Conservation (phyloP, 2,888 invertebrate genomes). For the Thecocarcelia acutangulata region DNA sequence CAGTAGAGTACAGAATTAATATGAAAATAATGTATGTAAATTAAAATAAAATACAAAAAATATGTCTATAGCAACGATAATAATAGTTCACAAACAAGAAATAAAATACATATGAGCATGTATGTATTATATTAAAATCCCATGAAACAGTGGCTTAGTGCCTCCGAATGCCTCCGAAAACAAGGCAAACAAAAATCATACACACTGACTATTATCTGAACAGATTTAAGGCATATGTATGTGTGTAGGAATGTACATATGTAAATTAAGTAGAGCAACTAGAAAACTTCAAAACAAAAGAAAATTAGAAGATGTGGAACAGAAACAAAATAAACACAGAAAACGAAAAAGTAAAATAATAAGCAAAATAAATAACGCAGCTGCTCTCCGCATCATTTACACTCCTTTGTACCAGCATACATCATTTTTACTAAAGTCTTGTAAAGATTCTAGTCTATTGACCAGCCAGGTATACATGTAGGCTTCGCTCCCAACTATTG, state of each 20-base stretch:
- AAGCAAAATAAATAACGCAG: no score
- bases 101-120: not conserved
- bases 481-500: no score
- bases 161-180: constrained; percentile 8
- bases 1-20: constrained; percentile 9
- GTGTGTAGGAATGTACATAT: not conserved
- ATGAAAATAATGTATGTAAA: constrained; percentile 36
- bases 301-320: not conserved
- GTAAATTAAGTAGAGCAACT: not conserved
- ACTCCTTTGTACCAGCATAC: no score
- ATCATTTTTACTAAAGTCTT: no score
- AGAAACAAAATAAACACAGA: not conserved
- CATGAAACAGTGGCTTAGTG: constrained; percentile 19
- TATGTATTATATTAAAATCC: constrained; percentile 7
- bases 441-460: no score
- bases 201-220: constrained; percentile 22
- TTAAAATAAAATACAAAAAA: constrained; percentile 8
- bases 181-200: not conserved
- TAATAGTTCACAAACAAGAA: constrained; percentile 23
- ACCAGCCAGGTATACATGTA: no score
- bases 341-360: not conserved
- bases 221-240: constrained; percentile 7
- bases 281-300: no score
- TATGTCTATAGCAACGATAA: constrained; percentile 37
- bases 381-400: no score